These are phyloP conservation scores for Phoxinus dragarum DNA, from an alignment of 2,797 vertebrate genomes.

Conservation along the genomic window DNA sequence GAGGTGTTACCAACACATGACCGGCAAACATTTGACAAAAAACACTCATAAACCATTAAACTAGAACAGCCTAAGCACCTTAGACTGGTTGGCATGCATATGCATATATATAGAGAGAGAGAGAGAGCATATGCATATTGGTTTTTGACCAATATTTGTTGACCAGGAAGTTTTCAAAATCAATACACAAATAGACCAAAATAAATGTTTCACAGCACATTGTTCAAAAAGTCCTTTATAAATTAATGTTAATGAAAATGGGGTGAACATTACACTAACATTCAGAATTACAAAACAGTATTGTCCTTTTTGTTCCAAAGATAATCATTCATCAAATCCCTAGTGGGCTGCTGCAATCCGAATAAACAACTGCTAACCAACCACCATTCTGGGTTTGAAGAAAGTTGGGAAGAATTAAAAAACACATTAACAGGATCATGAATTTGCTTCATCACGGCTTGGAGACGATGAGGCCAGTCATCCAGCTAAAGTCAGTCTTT, in stretches of 20 bases:
- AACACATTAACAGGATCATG: background rate
- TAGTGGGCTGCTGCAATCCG: background rate
- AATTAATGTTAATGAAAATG: constrained; percentile 10
- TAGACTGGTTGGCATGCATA: background rate
- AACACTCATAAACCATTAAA: background rate
- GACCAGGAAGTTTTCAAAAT: background rate
- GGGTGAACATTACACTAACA: constrained; percentile 16
- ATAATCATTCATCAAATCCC: background rate
- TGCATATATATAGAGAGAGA: background rate
- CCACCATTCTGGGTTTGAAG: background rate
- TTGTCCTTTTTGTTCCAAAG: background rate
- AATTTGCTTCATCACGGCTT: constrained; percentile 51
- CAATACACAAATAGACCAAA: background rate
- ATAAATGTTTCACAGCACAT: background rate
- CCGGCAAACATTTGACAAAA: background rate
- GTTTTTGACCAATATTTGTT: background rate
- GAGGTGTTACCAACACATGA: background rate
- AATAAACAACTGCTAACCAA: constrained; percentile 16
- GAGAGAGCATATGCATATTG: too few species aligned
- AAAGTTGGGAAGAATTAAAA: background rate
- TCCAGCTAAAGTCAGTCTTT: constrained; percentile 89
- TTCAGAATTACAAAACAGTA: constrained; percentile 19
- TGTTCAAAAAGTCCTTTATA: constrained; percentile 34
- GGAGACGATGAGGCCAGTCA: constrained; percentile 67
- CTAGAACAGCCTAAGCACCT: background rate